Evolutionary conservation across 2,888 invertebrate genomes (phyloP).

Genomic region (Bruchidius siliquastri): DNA sequence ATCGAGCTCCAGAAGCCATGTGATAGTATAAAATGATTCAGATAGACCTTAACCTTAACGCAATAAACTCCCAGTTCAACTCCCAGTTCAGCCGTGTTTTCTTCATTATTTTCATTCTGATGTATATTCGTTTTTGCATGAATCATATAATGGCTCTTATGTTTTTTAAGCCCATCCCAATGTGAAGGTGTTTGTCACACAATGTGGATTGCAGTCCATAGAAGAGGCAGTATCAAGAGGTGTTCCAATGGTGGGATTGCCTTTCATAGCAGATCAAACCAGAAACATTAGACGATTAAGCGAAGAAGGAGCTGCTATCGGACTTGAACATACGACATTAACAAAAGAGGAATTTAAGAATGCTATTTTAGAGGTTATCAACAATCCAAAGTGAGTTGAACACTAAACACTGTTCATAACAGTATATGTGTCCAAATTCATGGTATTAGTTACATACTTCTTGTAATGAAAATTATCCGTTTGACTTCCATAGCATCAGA

Average conservation of each 20-base stretch:
- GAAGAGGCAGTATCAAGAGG: conserved; percentile 33
- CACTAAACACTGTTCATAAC: background rate
- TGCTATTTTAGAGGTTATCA: conserved; percentile 29
- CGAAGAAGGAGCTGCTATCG: conserved; percentile 25
- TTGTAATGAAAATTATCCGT: too few species aligned
- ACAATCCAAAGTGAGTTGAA: conserved; percentile 30
- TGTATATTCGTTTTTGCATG: too few species aligned
- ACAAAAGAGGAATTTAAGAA: conserved; percentile 28
- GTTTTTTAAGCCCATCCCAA: conserved; percentile 31
- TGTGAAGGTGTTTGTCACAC: conserved; percentile 33
- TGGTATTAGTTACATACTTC: too few species aligned
- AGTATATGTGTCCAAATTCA: too few species aligned
- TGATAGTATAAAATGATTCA: too few species aligned
- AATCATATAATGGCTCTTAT: too few species aligned
- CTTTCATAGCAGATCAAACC: conserved; percentile 36
- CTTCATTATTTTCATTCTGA: too few species aligned
- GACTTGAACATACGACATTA: conserved; percentile 28
- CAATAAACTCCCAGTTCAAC: too few species aligned
- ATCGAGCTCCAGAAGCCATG: too few species aligned
- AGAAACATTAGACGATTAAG: conserved; percentile 29
- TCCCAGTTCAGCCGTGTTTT: too few species aligned
- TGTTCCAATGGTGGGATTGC: conserved; percentile 34
- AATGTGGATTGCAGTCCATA: conserved; percentile 35
- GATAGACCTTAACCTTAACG: too few species aligned
- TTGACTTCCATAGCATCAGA: too few species aligned